Base-by-base conservation (phyloP, 2,888 invertebrate genomes). In the Drosophila nr. medialis region DNA sequence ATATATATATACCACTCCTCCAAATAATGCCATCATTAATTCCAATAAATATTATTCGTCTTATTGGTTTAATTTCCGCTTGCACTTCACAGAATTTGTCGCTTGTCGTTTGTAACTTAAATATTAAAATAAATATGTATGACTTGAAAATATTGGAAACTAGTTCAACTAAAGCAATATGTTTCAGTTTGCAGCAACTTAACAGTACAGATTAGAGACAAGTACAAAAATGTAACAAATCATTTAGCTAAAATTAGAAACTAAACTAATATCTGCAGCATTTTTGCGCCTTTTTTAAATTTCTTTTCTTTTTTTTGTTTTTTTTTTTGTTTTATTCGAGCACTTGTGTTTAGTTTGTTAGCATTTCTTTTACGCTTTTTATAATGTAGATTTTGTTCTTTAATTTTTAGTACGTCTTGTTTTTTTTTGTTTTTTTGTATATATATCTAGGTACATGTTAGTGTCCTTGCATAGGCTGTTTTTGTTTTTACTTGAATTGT, bases 391-490 rank as follows among this genome's bases (percentile, higher is more conserved):
- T 64, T 61, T 67, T 67, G 10, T 40, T 62, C 62, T 36, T 27
- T 38, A 24, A 40, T 42, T 72, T 58, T 56, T 36, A 54, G 49
- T 56, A 60, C 38, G 38, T 53, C 58, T 42, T 40, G 18, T 49
- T 51, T 56, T 54, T 61, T 49, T 49, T 60, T 63, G 8, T 71
- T 59, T 66, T 69, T 71, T 71, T 77, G 73, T 78, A 75, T 86
- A 79, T 86, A 86, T 88, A 86, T 88, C 89, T 87, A 90, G 90
- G 90, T 90, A 87, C 90, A 86, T 87, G 89, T 87, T 89, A 90
- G 90, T 87, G 87, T 90, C 90, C 86, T 90, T 89, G 84, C 89
- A 78, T 86, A 90, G 86, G 86, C 89, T 79, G 81, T 75, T 70
- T 80, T 72, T 59, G 64, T 54, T 34, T 64, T 68, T 79, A 51